phyloP scores from a whole-genome alignment of 2,113 vertebrate species.

The Saccopteryx bilineata region DNA sequence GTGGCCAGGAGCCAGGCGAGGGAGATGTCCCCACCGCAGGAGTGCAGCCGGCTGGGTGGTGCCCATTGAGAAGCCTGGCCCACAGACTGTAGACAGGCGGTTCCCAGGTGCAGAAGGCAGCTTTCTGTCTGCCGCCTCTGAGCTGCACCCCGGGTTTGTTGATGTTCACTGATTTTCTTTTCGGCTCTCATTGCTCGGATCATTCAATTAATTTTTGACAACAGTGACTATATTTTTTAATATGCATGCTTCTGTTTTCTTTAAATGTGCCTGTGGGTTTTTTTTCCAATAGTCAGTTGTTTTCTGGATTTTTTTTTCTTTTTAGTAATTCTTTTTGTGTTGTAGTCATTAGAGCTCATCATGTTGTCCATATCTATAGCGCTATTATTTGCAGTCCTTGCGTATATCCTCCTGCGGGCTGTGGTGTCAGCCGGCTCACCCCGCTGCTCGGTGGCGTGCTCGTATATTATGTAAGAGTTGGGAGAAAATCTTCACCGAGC shows the following conservation, averaged over 20 bases:
- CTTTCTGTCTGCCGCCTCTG: background rate
- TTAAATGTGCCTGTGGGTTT: background rate
- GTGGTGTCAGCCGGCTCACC: background rate
- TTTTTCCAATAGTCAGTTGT: background rate
- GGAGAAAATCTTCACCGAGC: background rate
- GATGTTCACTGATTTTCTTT: background rate
- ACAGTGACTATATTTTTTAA: background rate
- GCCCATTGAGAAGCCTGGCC: background rate
- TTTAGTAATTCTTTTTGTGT: background rate
- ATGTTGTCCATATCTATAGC: background rate
- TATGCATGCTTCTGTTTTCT: background rate
- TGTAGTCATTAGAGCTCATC: background rate
- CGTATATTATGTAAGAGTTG: background rate
- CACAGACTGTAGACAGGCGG: background rate
- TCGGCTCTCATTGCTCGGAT: background rate
- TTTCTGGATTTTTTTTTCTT: background rate
- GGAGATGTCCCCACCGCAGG: background rate
- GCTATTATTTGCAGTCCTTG: background rate
- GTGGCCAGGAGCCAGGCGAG: background rate
- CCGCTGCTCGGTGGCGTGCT: background rate
- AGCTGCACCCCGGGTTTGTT: background rate
- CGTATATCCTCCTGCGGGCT: background rate
- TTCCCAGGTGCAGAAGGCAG: no score
- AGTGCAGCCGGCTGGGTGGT: background rate
- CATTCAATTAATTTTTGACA: background rate